phyloP scores from a whole-genome alignment of 2,888 invertebrate genomes.

The Charanyca ferruginea region DNA sequence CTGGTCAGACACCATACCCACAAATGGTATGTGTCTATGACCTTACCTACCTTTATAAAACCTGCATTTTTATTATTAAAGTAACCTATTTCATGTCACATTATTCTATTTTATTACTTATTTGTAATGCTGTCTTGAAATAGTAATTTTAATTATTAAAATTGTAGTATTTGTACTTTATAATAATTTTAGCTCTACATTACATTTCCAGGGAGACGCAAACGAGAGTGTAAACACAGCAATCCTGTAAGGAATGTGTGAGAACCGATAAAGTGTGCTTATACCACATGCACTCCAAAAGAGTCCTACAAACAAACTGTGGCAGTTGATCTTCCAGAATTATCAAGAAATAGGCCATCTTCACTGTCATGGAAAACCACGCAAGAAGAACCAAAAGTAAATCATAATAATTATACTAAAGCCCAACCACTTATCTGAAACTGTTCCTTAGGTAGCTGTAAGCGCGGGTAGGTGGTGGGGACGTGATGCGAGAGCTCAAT shows the following conservation, averaged over 20 bases:
- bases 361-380: slow-evolving; percentile 77
- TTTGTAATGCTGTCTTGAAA: neutral
- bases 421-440: no score
- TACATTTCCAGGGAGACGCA: neutral
- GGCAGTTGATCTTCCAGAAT: slow-evolving; percentile 74
- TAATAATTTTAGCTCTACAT: neutral
- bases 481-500: no score
- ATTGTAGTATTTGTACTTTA: neutral
- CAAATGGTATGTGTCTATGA: slow-evolving; percentile 79
- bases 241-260: slow-evolving; percentile 38
- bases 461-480: no score
- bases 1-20: slow-evolving; percentile 75
- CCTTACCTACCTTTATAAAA: neutral
- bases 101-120: neutral
- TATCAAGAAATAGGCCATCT: slow-evolving; percentile 72
- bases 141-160: neutral
- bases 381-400: slow-evolving; percentile 78
- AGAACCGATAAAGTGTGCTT: slow-evolving; percentile 76
- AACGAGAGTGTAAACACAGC: neutral
- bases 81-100: neutral
- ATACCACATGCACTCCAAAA: slow-evolving; percentile 86
- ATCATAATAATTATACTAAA: no score
- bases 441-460: no score
- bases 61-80: neutral
- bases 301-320: slow-evolving; percentile 68